These are phyloP conservation scores for Ifrita kowaldi DNA, from an alignment of 2,113 vertebrate genomes.

Conservation along the genomic window DNA sequence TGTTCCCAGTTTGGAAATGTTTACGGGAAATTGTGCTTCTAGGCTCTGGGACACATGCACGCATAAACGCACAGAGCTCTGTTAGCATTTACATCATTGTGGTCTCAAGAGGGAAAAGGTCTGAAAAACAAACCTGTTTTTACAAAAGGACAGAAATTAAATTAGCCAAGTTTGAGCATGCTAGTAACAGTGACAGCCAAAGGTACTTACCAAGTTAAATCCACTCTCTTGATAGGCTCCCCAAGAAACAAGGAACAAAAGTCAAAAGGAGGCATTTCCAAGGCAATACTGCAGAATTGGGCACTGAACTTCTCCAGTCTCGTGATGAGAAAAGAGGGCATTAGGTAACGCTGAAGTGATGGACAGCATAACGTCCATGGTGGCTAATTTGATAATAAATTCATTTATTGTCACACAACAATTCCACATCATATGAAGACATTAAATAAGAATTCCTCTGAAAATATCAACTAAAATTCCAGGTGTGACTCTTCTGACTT, in stretches of 20 bases:
- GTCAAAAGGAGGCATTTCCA: background rate
- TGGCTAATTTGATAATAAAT: background rate
- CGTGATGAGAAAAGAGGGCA: background rate
- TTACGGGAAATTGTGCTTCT: slow-evolving; percentile 2
- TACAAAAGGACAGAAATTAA: background rate
- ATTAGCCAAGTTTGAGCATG: background rate
- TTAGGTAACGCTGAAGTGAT: background rate
- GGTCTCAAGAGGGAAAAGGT: background rate
- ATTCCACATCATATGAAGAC: background rate
- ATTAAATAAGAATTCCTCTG: background rate
- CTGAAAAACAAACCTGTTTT: slow-evolving; percentile 24
- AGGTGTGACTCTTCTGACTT: background rate
- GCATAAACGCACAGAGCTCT: background rate
- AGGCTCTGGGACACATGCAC: background rate
- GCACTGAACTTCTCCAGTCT: background rate
- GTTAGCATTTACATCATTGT: background rate
- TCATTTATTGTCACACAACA: background rate
- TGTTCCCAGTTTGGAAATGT: background rate
- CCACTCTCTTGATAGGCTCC: background rate
- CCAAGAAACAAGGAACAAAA: background rate
- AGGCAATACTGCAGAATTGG: background rate
- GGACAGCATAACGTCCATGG: fast-evolving
- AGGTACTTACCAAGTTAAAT: background rate
- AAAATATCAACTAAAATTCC: background rate
- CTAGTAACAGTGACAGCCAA: background rate